Percentiles rank a stretch among this genome's conserved stretches.
These are phyloP conservation scores for Dipodomys merriami DNA, from an alignment of 2,113 vertebrate species.

Conservation along the genomic window DNA sequence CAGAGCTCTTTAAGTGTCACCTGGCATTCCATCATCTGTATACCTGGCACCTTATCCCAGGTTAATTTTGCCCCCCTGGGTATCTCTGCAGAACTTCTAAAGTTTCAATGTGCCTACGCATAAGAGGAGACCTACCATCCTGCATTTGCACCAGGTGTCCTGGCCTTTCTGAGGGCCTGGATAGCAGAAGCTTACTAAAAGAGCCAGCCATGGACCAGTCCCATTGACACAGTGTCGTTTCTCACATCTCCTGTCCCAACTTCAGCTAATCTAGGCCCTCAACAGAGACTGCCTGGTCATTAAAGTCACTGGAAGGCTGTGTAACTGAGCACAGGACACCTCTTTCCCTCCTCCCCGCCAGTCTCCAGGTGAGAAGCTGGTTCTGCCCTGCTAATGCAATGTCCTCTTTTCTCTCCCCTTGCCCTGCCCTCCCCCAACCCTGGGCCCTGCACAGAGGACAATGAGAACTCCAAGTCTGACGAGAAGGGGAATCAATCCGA, in stretches of 20 bases:
- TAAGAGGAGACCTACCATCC: neutral
- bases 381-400: neutral
- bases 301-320: neutral
- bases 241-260: too few species aligned
- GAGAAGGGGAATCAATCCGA: constrained; percentile 95
- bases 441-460: constrained; percentile 88
- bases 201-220: too few species aligned
- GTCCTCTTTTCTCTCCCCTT: neutral
- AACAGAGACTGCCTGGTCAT: neutral
- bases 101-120: neutral
- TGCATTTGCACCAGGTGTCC: neutral
- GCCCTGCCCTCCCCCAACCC: neutral
- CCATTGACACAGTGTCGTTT: too few species aligned
- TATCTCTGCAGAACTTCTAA: neutral
- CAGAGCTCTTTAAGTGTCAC: neutral
- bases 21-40: neutral
- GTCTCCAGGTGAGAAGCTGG: neutral
- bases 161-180: neutral
- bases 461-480: constrained; percentile 95
- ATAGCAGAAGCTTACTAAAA: too few species aligned
- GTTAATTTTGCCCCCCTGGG: neutral
- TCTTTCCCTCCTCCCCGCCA: neutral
- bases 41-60: neutral
- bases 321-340: neutral
- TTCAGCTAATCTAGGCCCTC: neutral